Evolutionary conservation across 2,113 vertebrate species (phyloP).

Genomic region (Aphyosemion australe): DNA sequence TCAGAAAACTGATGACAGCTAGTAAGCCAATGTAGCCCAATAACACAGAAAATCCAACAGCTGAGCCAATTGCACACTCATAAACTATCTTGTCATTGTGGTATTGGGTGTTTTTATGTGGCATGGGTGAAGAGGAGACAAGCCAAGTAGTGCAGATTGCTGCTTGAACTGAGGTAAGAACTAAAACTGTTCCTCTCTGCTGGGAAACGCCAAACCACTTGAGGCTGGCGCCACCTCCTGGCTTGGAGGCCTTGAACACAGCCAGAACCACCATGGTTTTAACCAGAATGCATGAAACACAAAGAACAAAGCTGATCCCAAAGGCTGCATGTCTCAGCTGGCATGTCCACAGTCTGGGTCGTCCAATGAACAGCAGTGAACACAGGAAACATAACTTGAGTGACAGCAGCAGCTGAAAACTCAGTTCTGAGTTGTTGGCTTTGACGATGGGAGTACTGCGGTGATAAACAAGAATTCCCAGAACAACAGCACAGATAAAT

Average conservation of each 20-base stretch:
- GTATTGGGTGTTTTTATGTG: constrained; percentile 51
- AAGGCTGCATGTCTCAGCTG: constrained; percentile 21
- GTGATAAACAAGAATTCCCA: constrained; percentile 52
- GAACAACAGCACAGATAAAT: constrained; percentile 44
- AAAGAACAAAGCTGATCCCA: constrained; percentile 32
- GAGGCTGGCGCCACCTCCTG: constrained; percentile 48
- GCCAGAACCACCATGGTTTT: constrained; percentile 54
- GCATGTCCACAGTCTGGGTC: constrained; percentile 37
- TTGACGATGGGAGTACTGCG: constrained; percentile 66
- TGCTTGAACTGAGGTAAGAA: constrained; percentile 62
- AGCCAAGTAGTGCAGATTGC: constrained; percentile 72
- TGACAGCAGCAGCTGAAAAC: constrained; percentile 71
- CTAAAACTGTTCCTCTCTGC: constrained; percentile 69
- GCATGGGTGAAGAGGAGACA: constrained; percentile 46
- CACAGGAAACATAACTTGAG: constrained; percentile 76
- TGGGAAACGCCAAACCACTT: constrained; percentile 69
- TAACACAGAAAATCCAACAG: constrained; percentile 60
- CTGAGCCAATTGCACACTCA: constrained; percentile 72
- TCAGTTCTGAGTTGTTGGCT: constrained; percentile 77
- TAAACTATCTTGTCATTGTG: constrained; percentile 68
- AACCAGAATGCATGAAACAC: constrained; percentile 28
- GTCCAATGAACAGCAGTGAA: constrained; percentile 66
- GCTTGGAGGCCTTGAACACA: constrained; percentile 72
- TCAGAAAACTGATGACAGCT: constrained; percentile 68
- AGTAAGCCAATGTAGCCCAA: constrained; percentile 73